Conservation (phyloP, 2,113 vertebrate species). For the Lampris incognitus region DNA sequence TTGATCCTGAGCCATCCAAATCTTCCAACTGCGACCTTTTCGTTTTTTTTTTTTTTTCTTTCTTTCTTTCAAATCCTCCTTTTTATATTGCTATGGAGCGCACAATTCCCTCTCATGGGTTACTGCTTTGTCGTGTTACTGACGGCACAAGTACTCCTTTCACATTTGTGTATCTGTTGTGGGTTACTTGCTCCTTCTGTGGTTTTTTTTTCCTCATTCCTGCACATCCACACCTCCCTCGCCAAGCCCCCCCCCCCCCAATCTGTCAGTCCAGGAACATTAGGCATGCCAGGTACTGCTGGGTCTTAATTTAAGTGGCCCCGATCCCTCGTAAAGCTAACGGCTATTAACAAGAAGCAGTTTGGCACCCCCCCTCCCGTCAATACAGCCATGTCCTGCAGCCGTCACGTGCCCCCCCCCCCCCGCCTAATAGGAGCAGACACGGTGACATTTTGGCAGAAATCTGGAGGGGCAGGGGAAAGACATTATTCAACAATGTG, state of each 20-base stretch:
- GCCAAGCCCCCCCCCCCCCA: background rate
- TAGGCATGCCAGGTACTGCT: conserved; percentile 30
- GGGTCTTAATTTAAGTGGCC: conserved; percentile 40
- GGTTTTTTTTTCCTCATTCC: background rate
- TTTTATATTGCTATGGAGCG: background rate
- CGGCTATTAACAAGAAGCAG: conserved; percentile 41
- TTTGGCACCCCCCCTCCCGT: conserved; percentile 42
- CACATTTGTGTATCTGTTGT: conserved; percentile 16
- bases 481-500: conserved; percentile 54
- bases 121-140: background rate
- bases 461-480: conserved; percentile 42
- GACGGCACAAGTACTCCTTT: conserved; percentile 18
- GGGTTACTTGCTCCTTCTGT: background rate
- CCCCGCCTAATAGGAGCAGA: conserved; percentile 56
- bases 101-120: conserved; percentile 4
- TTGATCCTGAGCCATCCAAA: conserved; percentile 44
- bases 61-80: background rate
- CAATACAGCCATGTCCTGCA: conserved; percentile 44
- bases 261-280: conserved; percentile 34
- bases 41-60: conserved; percentile 30
- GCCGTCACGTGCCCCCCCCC: conserved; percentile 15
- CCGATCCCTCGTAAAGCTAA: conserved; percentile 57
- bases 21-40: conserved; percentile 27
- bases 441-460: conserved; percentile 67
- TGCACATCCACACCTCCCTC: background rate